phyloP scores from a whole-genome alignment of 2,797 vertebrate genomes.

The Liparis tanakae region DNA sequence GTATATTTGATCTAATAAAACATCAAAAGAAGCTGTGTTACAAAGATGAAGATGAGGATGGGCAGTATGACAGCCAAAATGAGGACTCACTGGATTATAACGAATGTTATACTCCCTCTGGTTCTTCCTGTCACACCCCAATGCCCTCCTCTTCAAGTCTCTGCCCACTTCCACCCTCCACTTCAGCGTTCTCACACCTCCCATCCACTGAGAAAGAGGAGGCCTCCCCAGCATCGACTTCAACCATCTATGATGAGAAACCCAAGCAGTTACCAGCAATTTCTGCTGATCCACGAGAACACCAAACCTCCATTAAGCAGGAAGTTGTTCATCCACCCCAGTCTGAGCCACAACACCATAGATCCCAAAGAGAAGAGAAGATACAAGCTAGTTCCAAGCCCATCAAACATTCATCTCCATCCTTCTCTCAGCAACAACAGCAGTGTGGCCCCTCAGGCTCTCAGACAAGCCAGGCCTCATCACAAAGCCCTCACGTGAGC shows the following conservation, averaged over 20 bases:
- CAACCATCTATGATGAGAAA: constrained; percentile 90
- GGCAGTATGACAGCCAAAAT: constrained; percentile 98
- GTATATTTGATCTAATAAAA: constrained; percentile 99
- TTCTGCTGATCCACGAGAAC: constrained; percentile 89
- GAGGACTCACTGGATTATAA: constrained; percentile 96
- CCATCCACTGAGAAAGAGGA: constrained; percentile 92
- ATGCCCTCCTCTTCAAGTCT: constrained; percentile 92
- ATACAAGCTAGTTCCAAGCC: constrained; percentile 85
- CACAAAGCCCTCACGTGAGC: constrained; percentile 91
- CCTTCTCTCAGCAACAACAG: constrained; percentile 87
- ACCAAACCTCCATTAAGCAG: constrained; percentile 92
- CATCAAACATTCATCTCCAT: constrained; percentile 87
- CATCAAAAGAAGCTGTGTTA: constrained; percentile 99
- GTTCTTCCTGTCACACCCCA: constrained; percentile 97
- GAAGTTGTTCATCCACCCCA: constrained; percentile 85
- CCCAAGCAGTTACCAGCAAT: constrained; percentile 91
- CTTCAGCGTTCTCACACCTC: constrained; percentile 86
- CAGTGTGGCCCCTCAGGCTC: constrained; percentile 88
- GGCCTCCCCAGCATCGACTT: constrained; percentile 84
- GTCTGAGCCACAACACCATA: constrained; percentile 86
- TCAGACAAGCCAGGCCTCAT: constrained; percentile 90
- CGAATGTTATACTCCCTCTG: constrained; percentile 94
- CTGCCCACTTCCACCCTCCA: constrained; percentile 88
- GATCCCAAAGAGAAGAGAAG: constrained; percentile 89
- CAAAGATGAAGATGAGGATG: constrained; percentile 99